Evolutionary conservation across 2,797 vertebrate genomes (phyloP), one percentile per base, ranked within the genome.

Genomic region (Natrix natrix): DNA sequence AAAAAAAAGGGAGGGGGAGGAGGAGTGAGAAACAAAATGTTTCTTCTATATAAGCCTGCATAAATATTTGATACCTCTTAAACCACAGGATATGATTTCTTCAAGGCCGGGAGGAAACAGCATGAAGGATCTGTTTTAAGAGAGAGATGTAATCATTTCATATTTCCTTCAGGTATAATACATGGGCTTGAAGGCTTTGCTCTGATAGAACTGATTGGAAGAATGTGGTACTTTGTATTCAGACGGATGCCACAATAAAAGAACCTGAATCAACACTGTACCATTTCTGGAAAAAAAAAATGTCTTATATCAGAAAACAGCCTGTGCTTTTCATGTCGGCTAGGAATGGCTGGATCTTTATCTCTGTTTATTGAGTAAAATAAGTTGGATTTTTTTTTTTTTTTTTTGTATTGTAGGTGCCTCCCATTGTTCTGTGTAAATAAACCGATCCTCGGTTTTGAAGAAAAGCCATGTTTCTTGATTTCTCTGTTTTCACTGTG

Each of bases 291-390:
- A 1, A 6, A 86, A 92, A 95, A 93, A 37, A 92, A 7, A 78
- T 13, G 90, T 96, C 83, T 89, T 87, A 92, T 89, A 17, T 92
- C 11, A 55, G 60, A 63, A 91, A 13, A 63, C 14, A 91, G 8
- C 60, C 74, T n/a, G 63, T 0, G 0, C 87, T 90, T 94, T 89
- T 61, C 59, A 12, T 0, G 0, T 93, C 91, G 83, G 37, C 90
- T 93, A 69, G 92, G 93, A 96, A 93, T 94, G 95, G 74, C 86
- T 90, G 16, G 12, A 5, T 94, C 43, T 32, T 92, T 90, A 43
- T 11, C 86, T 93, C 94, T 22, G 88, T 94, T 94, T 32, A 87
- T 92, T 92, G 32, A 60, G 54, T 14, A 92, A 60, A 94, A 93
- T 94, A 93, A 95, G 6, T 17, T 87, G 17, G 26, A 26, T 7